Conservation (phyloP, 2,888 invertebrate genomes). For the Ceraclea dissimilis region DNA sequence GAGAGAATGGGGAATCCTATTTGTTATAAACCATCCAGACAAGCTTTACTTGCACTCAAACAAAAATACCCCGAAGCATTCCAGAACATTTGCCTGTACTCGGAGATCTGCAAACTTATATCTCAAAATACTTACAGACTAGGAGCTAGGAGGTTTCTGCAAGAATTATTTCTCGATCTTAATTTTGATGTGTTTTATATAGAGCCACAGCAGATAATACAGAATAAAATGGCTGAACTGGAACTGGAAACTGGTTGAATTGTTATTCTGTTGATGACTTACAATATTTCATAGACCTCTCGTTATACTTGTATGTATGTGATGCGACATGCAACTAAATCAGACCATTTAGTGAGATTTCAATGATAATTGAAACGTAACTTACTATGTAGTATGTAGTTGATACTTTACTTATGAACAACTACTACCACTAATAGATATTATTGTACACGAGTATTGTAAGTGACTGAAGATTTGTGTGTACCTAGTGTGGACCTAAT, state of each 20-base stretch:
- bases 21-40: constrained; percentile 72
- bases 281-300: not conserved
- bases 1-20: constrained; percentile 73
- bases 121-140: constrained; percentile 75
- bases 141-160: constrained; percentile 77
- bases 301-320: too few relatives aligned
- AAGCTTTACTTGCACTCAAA: constrained; percentile 67
- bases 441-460: too few relatives aligned
- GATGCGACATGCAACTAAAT: too few relatives aligned
- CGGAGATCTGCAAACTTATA: constrained; percentile 77
- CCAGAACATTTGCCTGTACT: constrained; percentile 86
- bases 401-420: too few relatives aligned
- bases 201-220: constrained; percentile 46
- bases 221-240: constrained; percentile 17
- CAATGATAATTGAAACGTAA: too few relatives aligned
- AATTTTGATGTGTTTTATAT: constrained; percentile 57
- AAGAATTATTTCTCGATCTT: constrained; percentile 87
- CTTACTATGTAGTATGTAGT: too few relatives aligned
- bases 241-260: constrained; percentile 3
- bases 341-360: too few relatives aligned
- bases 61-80: constrained; percentile 66
- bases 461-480: too few relatives aligned
- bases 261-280: not conserved
- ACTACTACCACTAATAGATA: too few relatives aligned
- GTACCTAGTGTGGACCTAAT: too few relatives aligned